Percentiles rank a stretch among this genome's conserved stretches.
Evolutionary conservation across 2,797 vertebrate species (phyloP).

Genomic region (Microctenopoma steveboyesi): DNA sequence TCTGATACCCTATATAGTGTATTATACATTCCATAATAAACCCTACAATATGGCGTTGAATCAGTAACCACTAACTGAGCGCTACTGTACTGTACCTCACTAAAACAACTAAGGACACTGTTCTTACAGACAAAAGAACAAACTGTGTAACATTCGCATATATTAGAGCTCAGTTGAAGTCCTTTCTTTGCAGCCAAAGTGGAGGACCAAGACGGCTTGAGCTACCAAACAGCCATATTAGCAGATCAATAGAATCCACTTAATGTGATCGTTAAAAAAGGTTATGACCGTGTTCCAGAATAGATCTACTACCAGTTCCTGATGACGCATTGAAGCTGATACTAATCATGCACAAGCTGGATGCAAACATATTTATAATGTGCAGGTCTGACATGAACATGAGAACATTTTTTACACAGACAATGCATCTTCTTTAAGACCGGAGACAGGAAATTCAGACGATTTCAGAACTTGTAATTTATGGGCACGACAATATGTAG

Average conservation of each 20-base stretch:
- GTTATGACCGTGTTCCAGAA: constrained; percentile 26
- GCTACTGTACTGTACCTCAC: background rate
- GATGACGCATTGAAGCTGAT: constrained; percentile 4
- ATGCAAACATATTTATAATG: constrained; percentile 5
- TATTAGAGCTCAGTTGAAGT: constrained; percentile 28
- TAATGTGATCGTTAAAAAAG: constrained; percentile 20
- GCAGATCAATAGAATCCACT: constrained; percentile 50
- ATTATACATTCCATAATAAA: no score
- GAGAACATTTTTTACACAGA: constrained; percentile 6
- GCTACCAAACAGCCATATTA: constrained; percentile 15
- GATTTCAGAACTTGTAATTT: constrained; percentile 44
- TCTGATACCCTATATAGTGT: no score
- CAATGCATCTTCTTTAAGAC: background rate
- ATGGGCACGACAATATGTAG: constrained; percentile 43
- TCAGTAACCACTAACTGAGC: no score
- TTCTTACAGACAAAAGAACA: constrained; percentile 18
- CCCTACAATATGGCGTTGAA: no score
- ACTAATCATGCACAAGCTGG: background rate
- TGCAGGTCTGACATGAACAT: background rate
- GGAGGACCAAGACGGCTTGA: constrained; percentile 13
- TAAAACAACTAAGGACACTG: constrained; percentile 9
- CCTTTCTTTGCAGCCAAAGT: constrained; percentile 25
- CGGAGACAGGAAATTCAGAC: constrained; percentile 14
- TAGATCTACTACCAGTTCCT: constrained; percentile 4
- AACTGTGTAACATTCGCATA: constrained; percentile 42